Evolutionary conservation across 2,888 invertebrate genomes (phyloP).

Genomic region (Neoascia interrupta): DNA sequence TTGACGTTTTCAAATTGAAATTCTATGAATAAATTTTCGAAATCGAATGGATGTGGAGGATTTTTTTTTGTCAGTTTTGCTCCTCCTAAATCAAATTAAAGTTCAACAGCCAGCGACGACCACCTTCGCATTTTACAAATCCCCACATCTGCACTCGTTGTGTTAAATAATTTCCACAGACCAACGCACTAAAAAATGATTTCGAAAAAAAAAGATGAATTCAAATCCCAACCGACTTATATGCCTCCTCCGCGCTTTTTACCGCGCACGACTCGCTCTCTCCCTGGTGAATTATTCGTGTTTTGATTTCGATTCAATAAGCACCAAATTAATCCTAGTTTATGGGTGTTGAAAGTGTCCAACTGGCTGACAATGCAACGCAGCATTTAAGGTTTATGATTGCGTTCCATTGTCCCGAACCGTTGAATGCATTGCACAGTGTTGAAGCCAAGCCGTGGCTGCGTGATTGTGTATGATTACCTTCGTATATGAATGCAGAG

Average conservation of each 20-base stretch:
- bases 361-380: constrained; percentile 72
- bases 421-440: constrained; percentile 30
- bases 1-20: constrained; percentile 20
- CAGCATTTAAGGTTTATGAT: constrained; percentile 71
- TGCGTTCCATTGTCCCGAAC: constrained; percentile 70
- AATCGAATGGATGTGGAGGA: too few relatives aligned
- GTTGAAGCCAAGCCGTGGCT: constrained; percentile 25
- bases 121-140: constrained; percentile 34
- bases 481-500: constrained; percentile 62
- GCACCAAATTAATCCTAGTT: constrained; percentile 80
- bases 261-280: background rate
- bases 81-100: constrained; percentile 9
- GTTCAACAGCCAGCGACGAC: constrained; percentile 39
- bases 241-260: constrained; percentile 28
- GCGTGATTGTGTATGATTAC: constrained; percentile 30
- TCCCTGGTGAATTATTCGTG: constrained; percentile 72
- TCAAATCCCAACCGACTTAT: constrained; percentile 49
- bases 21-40: constrained; percentile 33
- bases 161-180: constrained; percentile 33
- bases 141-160: background rate
- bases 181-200: constrained; percentile 13
- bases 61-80: too few relatives aligned
- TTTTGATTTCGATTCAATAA: constrained; percentile 80
- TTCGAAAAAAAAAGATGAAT: background rate
- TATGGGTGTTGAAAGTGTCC: constrained; percentile 78